These are phyloP conservation scores for Agrotis ipsilon DNA, from an alignment of 2,888 invertebrate species.

Conservation along the genomic window DNA sequence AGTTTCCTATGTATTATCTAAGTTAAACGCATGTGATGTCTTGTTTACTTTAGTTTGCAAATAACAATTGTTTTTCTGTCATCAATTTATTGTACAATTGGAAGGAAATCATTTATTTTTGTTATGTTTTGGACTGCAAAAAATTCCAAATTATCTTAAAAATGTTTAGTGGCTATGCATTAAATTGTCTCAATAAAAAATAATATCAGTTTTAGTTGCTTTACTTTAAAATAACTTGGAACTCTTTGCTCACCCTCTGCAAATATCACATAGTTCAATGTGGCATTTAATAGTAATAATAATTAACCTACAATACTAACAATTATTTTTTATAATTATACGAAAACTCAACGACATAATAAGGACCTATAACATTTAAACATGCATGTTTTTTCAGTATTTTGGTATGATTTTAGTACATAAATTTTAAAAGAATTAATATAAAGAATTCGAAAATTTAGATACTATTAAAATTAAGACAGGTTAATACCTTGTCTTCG, in stretches of 20 bases:
- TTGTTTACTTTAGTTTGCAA: slow-evolving; percentile 16
- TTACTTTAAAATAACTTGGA: slow-evolving; percentile 42
- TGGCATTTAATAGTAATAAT: slow-evolving; percentile 15
- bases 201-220: background rate
- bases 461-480: slow-evolving; percentile 23
- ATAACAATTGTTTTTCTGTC: slow-evolving; percentile 16
- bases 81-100: slow-evolving; percentile 20
- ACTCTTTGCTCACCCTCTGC: slow-evolving; percentile 3
- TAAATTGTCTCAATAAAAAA: slow-evolving; percentile 9
- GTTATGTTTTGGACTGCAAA: background rate
- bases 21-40: slow-evolving; percentile 33
- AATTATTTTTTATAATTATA: slow-evolving; percentile 34
- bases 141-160: slow-evolving; percentile 20
- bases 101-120: slow-evolving; percentile 15
- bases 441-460: slow-evolving; percentile 10
- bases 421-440: background rate
- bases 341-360: slow-evolving; percentile 50
- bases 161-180: slow-evolving; percentile 2
- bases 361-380: slow-evolving; percentile 22
- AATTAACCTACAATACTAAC: slow-evolving; percentile 40
- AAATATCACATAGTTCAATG: slow-evolving; percentile 41
- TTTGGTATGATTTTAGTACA: slow-evolving; percentile 20
- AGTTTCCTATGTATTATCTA: slow-evolving; percentile 27
- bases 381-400: slow-evolving; percentile 19
- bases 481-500: slow-evolving; percentile 16